These are phyloP conservation scores for Callosobruchus maculatus DNA, from an alignment of 2,888 invertebrate species.

Conservation along the genomic window DNA sequence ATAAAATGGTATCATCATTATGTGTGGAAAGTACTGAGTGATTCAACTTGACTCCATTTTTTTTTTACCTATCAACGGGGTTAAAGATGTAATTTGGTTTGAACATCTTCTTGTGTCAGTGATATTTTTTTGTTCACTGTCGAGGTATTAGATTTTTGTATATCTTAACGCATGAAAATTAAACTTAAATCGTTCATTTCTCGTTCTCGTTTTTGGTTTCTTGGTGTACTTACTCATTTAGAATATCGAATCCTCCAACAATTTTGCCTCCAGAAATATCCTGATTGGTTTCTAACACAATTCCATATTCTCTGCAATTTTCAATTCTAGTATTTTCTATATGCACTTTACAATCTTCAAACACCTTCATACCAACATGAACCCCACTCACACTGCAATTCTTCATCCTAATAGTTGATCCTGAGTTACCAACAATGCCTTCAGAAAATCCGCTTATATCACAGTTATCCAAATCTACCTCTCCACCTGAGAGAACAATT, in stretches of 20 bases:
- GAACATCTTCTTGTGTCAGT: too few relatives aligned
- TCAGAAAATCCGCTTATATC: slow-evolving; percentile 53
- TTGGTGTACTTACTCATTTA: slow-evolving; percentile 38
- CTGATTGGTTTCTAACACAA: slow-evolving; percentile 49
- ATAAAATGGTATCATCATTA: too few relatives aligned
- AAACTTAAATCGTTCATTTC: too few relatives aligned
- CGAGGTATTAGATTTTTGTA: too few relatives aligned
- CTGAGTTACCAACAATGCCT: slow-evolving; percentile 51
- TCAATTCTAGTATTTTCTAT: slow-evolving; percentile 44
- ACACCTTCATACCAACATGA: slow-evolving; percentile 45
- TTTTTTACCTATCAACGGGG: too few relatives aligned
- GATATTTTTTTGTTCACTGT: too few relatives aligned
- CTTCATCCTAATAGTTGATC: slow-evolving; percentile 43
- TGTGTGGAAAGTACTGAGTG: too few relatives aligned
- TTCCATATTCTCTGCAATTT: slow-evolving; percentile 51
- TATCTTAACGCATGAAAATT: too few relatives aligned
- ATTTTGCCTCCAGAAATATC: slow-evolving; percentile 33
- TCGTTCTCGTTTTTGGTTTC: too few relatives aligned
- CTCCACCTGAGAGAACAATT: slow-evolving; percentile 49
- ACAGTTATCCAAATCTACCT: slow-evolving; percentile 50
- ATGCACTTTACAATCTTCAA: slow-evolving; percentile 46
- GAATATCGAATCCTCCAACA: slow-evolving; percentile 36
- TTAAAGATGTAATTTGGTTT: too few relatives aligned
- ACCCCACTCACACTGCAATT: slow-evolving; percentile 40
- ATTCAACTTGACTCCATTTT: too few relatives aligned